Conservation (phyloP, 2,888 invertebrate species). For the Achlya flavicornis region DNA sequence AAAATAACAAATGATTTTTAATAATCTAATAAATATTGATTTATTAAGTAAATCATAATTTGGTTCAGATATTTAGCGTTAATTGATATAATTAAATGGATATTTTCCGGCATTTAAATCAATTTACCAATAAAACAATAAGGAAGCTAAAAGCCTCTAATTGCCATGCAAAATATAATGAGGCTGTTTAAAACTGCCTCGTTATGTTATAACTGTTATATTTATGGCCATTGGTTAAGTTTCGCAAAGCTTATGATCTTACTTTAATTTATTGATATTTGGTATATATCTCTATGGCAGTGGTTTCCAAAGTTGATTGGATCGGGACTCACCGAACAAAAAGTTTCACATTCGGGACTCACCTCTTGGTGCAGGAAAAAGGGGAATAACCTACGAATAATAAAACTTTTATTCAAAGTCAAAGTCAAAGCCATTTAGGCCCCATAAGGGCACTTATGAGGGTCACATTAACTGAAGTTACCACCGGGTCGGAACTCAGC, state of each 20-base stretch:
- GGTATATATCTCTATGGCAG: neutral
- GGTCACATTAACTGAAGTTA: too few relatives aligned
- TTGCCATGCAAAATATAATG: neutral
- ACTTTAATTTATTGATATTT: neutral
- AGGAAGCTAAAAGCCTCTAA: neutral
- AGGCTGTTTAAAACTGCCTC: neutral
- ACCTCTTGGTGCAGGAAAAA: too few relatives aligned
- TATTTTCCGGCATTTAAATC: neutral
- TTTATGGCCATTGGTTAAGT: neutral
- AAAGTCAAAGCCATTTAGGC: too few relatives aligned
- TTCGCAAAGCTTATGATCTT: neutral
- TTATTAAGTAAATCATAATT: neutral
- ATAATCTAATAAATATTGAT: too few relatives aligned
- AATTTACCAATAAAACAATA: neutral
- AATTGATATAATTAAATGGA: neutral
- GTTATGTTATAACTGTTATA: neutral
- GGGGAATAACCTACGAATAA: too few relatives aligned
- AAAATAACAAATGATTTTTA: too few relatives aligned
- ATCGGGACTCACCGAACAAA: too few relatives aligned
- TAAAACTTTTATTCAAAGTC: too few relatives aligned
- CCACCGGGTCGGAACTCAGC: too few relatives aligned
- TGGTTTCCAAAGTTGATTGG: too few relatives aligned
- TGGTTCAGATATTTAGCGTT: neutral
- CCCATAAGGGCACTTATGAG: too few relatives aligned
- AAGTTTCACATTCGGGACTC: too few relatives aligned